Percentiles rank a stretch among this genome's conserved stretches.
These are phyloP conservation scores for Baryphthengus martii DNA, from an alignment of 2,113 vertebrate species.

Conservation along the genomic window DNA sequence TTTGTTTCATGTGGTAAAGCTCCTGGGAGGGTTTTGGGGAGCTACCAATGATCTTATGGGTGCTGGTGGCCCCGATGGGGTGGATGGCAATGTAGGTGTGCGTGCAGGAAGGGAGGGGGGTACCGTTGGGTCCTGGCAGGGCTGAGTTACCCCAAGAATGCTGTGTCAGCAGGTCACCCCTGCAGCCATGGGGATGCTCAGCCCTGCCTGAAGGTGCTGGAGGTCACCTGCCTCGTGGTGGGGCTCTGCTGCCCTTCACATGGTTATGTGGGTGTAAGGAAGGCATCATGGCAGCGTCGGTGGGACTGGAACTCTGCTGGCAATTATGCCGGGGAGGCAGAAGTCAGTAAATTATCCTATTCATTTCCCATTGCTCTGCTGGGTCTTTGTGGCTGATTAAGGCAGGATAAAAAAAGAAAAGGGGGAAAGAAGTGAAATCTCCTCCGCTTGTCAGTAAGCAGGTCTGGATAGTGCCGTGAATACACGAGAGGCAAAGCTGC, in stretches of 20 bases:
- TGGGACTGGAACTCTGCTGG: neutral
- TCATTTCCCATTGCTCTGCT: slow-evolving; percentile 2
- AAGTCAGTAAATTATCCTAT: neutral
- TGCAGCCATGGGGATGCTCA: neutral
- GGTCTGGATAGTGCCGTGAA: neutral
- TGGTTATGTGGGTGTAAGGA: neutral
- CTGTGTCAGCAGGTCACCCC: neutral
- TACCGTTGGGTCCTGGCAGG: fast-evolving
- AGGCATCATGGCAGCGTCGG: neutral
- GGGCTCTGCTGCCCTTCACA: neutral
- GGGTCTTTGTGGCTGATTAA: slow-evolving; percentile 9
- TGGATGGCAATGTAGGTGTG: neutral
- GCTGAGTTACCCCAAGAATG: neutral
- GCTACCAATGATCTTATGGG: too few species aligned
- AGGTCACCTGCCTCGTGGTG: neutral
- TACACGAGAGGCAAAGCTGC: slow-evolving; percentile 19
- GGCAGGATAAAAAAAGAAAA: neutral
- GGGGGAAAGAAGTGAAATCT: neutral
- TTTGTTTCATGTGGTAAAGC: neutral
- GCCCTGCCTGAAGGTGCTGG: neutral
- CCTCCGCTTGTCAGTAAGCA: slow-evolving; percentile 28
- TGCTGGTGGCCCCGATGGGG: neutral
- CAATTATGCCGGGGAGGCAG: neutral
- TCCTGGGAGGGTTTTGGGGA: neutral
- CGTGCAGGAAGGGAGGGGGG: neutral